phyloP scores from a whole-genome alignment of 1,140 invertebrate species.

The Ceratina japonica region DNA sequence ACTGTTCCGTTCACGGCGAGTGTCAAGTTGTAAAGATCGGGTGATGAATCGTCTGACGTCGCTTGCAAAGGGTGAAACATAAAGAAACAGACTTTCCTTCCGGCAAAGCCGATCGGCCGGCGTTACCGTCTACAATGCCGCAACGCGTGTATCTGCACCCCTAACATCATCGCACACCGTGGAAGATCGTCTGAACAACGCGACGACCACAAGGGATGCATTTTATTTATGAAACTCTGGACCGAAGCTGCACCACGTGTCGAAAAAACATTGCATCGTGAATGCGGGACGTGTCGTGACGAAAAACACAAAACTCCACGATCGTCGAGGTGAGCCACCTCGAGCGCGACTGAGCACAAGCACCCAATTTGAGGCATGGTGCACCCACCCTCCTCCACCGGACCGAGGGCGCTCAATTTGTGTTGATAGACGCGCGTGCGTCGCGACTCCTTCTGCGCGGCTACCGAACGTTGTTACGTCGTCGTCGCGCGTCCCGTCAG shows the following conservation, averaged over 20 bases:
- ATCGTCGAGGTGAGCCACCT: constrained; percentile 51
- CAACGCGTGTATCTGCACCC: constrained; percentile 20
- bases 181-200: too few relatives aligned
- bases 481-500: constrained; percentile 17
- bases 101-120: constrained; percentile 30
- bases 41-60: background rate
- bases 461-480: constrained; percentile 19
- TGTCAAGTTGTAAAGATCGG: background rate
- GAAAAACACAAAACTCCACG: constrained; percentile 20
- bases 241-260: constrained; percentile 45
- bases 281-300: background rate
- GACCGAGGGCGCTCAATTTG: constrained; percentile 37
- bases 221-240: background rate
- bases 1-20: background rate
- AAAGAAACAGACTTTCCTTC: background rate
- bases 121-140: constrained; percentile 36
- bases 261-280: constrained; percentile 23
- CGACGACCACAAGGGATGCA: background rate
- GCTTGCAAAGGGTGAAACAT: background rate
- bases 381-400: constrained; percentile 13
- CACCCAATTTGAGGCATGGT: constrained; percentile 36
- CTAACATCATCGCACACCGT: background rate
- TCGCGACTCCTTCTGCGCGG: constrained; percentile 29
- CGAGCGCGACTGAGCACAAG: constrained; percentile 52
- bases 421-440: constrained; percentile 13